These are phyloP conservation scores for Caenorhabditis sp. DNA, from an alignment of 2,888 invertebrate species.

Conservation along the genomic window DNA sequence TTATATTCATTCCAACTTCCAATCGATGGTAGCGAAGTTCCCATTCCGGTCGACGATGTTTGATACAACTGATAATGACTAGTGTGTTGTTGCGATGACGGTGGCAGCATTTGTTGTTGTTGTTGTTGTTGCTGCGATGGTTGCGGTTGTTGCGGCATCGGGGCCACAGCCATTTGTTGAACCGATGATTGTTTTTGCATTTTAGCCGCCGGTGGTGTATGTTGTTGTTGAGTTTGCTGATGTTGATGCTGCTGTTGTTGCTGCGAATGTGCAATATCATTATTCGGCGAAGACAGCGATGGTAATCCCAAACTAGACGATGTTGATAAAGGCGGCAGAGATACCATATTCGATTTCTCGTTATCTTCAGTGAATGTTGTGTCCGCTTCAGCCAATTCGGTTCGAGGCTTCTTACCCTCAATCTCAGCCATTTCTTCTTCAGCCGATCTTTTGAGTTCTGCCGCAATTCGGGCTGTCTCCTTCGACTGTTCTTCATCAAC, in stretches of 20 bases:
- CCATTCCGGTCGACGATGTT: slow-evolving; percentile 6
- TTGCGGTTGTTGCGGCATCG: neutral
- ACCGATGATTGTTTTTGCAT: neutral
- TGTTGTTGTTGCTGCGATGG: neutral
- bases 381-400: slow-evolving; percentile 38
- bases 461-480: slow-evolving; percentile 41
- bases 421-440: slow-evolving; percentile 22
- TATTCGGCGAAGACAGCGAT: slow-evolving; percentile 13
- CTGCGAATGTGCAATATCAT: neutral
- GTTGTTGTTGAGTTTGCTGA: neutral
- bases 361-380: slow-evolving; percentile 40
- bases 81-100: neutral
- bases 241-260: neutral
- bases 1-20: slow-evolving; percentile 4
- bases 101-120: slow-evolving; percentile 10
- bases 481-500: slow-evolving; percentile 26
- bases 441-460: slow-evolving; percentile 36
- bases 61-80: neutral
- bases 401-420: slow-evolving; percentile 12
- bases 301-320: slow-evolving; percentile 18
- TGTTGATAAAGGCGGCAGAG: slow-evolving; percentile 8
- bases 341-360: neutral
- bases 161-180: neutral
- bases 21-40: slow-evolving; percentile 7
- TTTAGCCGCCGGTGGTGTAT: neutral